Conservation (phyloP, 2,888 invertebrate genomes). For the Siphlonurus alternatus region DNA sequence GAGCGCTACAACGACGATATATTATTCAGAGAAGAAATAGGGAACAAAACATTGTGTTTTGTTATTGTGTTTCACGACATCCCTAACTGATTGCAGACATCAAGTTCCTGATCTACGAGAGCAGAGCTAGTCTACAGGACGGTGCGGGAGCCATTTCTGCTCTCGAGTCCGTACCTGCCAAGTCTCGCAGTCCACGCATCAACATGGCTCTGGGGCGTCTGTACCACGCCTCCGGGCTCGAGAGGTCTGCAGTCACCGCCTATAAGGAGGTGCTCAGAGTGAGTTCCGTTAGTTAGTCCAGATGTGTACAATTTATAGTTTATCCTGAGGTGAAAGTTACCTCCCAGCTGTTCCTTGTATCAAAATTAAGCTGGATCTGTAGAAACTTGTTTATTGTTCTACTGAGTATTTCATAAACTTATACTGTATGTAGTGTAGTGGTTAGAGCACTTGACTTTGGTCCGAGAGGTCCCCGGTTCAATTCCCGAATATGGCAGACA, state of each 20-base stretch:
- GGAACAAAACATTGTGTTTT: too few relatives aligned
- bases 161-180: conserved; percentile 38
- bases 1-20: too few relatives aligned
- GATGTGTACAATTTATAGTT: neutral
- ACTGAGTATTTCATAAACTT: too few relatives aligned
- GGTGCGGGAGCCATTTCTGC: conserved; percentile 37
- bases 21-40: too few relatives aligned
- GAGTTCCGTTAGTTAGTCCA: too few relatives aligned
- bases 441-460: too few relatives aligned
- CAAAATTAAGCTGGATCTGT: neutral
- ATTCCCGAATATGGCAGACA: too few relatives aligned
- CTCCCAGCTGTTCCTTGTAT: too few relatives aligned
- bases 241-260: conserved; percentile 50
- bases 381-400: too few relatives aligned
- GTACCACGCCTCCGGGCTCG: conserved; percentile 49
- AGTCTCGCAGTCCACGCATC: conserved; percentile 50
- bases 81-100: conserved; percentile 36
- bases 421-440: too few relatives aligned
- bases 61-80: too few relatives aligned
- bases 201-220: conserved; percentile 62
- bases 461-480: too few relatives aligned
- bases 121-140: conserved; percentile 47
- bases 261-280: conserved; percentile 64
- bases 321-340: neutral
- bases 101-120: conserved; percentile 53